Percentiles rank a stretch among this genome's conserved stretches.
These are phyloP conservation scores for Cotesia congregata DNA, from an alignment of 2,888 invertebrate genomes.

Conservation along the genomic window DNA sequence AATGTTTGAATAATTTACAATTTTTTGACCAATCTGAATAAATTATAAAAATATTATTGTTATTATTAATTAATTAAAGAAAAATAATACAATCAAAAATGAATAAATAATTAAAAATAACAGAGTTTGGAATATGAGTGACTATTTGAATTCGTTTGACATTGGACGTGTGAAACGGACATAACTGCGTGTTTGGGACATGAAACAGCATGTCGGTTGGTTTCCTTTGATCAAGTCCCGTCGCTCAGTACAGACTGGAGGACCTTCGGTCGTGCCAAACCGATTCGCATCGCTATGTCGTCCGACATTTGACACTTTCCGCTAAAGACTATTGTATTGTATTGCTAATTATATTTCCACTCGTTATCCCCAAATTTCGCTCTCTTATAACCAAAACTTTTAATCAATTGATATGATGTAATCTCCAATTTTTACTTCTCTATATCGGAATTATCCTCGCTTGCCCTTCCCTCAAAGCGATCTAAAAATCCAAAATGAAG, in stretches of 20 bases:
- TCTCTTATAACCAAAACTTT: background rate
- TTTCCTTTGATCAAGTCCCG: conserved; percentile 68
- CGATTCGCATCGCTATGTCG: conserved; percentile 48
- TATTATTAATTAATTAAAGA: background rate
- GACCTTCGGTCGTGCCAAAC: conserved; percentile 55
- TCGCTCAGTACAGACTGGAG: conserved; percentile 62
- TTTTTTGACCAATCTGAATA: too few relatives aligned
- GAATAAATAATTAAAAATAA: background rate
- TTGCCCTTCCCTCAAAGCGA: too few relatives aligned
- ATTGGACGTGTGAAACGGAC: conserved; percentile 57
- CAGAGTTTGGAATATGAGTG: conserved; percentile 13
- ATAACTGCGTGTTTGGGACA: conserved; percentile 59
- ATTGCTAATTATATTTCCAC: background rate
- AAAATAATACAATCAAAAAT: background rate
- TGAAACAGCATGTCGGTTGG: conserved; percentile 63
- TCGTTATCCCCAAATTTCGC: conserved; percentile 27
- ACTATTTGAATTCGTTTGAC: conserved; percentile 43
- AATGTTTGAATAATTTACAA: too few relatives aligned
- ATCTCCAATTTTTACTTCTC: too few relatives aligned
- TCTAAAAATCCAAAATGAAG: too few relatives aligned
- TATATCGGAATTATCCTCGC: too few relatives aligned
- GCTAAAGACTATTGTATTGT: background rate
- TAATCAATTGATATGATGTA: too few relatives aligned
- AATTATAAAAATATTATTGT: too few relatives aligned
- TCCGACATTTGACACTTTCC: background rate